A percentile compares a stretch with the other conserved stretches of the same genome.
These are phyloP conservation scores for Picus viridis DNA, from an alignment of 2,797 vertebrate genomes.

Conservation along the genomic window DNA sequence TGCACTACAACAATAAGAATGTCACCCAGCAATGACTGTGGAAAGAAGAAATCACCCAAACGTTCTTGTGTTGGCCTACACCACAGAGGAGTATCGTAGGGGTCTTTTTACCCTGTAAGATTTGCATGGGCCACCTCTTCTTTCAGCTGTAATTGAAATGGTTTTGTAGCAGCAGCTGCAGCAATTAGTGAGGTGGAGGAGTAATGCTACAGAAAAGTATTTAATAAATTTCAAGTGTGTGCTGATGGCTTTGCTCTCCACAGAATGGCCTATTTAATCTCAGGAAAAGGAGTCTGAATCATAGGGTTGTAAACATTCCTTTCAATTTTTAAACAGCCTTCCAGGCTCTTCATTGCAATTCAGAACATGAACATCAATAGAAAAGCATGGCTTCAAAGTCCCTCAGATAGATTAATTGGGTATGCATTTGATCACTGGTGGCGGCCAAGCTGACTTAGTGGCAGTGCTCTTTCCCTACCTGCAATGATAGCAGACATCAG, in stretches of 20 bases:
- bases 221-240: constrained; percentile 59
- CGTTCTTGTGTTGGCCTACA: not conserved
- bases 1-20: not conserved
- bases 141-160: constrained; percentile 24
- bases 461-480: not conserved
- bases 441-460: accelerated
- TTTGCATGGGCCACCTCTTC: constrained; percentile 2
- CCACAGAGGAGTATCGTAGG: not conserved
- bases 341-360: not conserved
- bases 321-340: constrained; percentile 26
- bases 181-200: constrained; percentile 38
- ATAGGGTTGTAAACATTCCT: constrained; percentile 22
- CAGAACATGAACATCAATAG: not conserved
- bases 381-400: not conserved
- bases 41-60: not conserved
- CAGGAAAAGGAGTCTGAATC: constrained; percentile 37
- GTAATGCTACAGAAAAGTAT: constrained; percentile 22
- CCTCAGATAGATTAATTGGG: not conserved
- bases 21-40: not conserved
- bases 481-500: not conserved
- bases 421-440: not conserved
- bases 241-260: constrained; percentile 32
- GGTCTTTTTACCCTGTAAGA: not conserved
- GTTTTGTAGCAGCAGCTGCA: constrained; percentile 38
- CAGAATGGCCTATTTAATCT: constrained; percentile 41